Evolutionary conservation across 2,888 invertebrate genomes (phyloP).

Genomic region (Acanthacorydalis orientalis): DNA sequence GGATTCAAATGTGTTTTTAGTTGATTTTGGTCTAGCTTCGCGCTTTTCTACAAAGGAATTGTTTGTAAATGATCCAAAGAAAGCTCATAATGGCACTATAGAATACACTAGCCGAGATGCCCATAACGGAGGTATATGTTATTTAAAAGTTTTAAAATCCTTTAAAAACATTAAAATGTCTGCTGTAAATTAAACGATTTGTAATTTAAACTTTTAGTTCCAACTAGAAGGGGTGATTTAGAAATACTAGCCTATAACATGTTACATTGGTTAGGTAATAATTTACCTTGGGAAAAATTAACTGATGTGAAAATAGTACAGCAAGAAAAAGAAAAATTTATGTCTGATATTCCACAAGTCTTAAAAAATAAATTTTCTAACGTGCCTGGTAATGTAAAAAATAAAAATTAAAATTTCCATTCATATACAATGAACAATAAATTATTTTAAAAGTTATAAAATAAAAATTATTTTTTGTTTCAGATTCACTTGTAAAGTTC

Average conservation of each 20-base stretch:
- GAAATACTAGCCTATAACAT: constrained; percentile 91
- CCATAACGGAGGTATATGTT: constrained; percentile 61
- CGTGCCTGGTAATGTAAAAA: constrained; percentile 23
- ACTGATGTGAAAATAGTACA: constrained; percentile 44
- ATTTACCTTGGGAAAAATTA: constrained; percentile 72
- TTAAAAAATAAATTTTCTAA: constrained; percentile 26
- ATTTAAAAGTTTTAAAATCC: not conserved
- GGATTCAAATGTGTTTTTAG: constrained; percentile 61
- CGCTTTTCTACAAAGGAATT: constrained; percentile 55
- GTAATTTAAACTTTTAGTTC: constrained; percentile 33
- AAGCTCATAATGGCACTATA: constrained; percentile 92
- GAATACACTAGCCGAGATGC: constrained; percentile 95
- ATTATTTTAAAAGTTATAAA: constrained; percentile 2
- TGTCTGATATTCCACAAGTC: constrained; percentile 33
- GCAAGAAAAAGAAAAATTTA: constrained; percentile 47
- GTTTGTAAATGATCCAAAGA: constrained; percentile 76
- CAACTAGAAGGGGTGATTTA: constrained; percentile 80
- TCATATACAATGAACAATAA: not conserved
- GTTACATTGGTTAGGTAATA: constrained; percentile 74
- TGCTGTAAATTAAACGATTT: constrained; percentile 7
- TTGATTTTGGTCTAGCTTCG: constrained; percentile 86
- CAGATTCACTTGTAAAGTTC: constrained; percentile 43
- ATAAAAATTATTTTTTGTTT: constrained; percentile 13
- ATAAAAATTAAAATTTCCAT: not conserved
- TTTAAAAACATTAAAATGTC: not conserved